phyloP scores from a whole-genome alignment of 1,140 invertebrate species.

The Maniola jurtina region DNA sequence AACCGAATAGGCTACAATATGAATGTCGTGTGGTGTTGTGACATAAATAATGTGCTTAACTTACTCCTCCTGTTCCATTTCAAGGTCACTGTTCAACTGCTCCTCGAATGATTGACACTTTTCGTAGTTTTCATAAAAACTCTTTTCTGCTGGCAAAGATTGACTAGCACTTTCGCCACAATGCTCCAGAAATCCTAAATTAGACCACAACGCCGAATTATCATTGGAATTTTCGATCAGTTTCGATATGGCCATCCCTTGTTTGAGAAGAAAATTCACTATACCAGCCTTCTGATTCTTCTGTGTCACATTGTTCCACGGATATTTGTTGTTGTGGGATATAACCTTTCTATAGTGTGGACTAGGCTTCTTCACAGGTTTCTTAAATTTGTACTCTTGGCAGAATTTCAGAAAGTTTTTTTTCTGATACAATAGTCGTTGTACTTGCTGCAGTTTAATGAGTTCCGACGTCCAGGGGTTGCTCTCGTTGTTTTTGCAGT shows the following conservation, averaged over 20 bases:
- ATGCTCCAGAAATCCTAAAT: conserved; percentile 47
- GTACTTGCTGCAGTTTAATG: conserved; percentile 60
- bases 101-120: conserved; percentile 57
- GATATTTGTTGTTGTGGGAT: conserved; percentile 65
- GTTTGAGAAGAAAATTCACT: conserved; percentile 54
- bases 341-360: conserved; percentile 46
- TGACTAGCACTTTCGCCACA: conserved; percentile 40
- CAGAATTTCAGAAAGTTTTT: conserved; percentile 59
- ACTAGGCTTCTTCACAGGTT: conserved; percentile 40
- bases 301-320: conserved; percentile 62
- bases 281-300: conserved; percentile 51
- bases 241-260: conserved; percentile 50
- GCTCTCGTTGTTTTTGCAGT: conserved; percentile 80
- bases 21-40: too few species aligned
- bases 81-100: conserved; percentile 38
- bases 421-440: conserved; percentile 60
- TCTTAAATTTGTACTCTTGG: conserved; percentile 56
- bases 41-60: conserved; percentile 17
- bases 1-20: too few species aligned
- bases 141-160: conserved; percentile 56
- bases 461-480: conserved; percentile 73
- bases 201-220: conserved; percentile 38
- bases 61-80: conserved; percentile 47
- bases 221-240: conserved; percentile 45
- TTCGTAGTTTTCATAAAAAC: conserved; percentile 59